Evolutionary conservation across 2,113 vertebrate species (phyloP), one percentile per base, ranked within the genome.

Genomic region (Caloenas nicobarica): DNA sequence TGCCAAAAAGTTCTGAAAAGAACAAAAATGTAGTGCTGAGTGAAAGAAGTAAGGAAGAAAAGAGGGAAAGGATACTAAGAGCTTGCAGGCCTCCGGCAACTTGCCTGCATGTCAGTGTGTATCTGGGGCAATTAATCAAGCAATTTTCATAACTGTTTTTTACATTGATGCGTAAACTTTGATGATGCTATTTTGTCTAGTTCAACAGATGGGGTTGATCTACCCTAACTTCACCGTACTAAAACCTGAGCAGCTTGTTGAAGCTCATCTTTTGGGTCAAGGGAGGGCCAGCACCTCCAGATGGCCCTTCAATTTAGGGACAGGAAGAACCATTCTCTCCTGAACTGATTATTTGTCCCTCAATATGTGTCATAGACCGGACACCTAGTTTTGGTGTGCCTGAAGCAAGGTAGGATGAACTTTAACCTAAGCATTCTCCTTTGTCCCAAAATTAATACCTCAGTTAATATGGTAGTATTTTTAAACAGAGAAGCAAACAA

Each of bases 241-340:
- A 21, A 69, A 85, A 64, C 44, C 13, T 65, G 17, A 73, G 24
- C n/a, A 70, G 54, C 40, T 70, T 6, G 1, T 16, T 38, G 24
- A 88, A 93, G 36, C 24, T 81, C 1, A 5, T 69, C 31, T 60
- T 88, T 68, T 34, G 31, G 29, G 54, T 68, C 54, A 64, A 1
- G 31, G 56, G 51, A 60, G 38, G 42, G 12, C 25, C 65, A 91
- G 8, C 18, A 58, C 3, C 14, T 79, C 65, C 53, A 51, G 73
- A 64, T 5, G 0, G 0, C 4, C 15, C 19, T 10, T 74, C 5
- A 7, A 0, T 70, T 80, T 26, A 66, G 36, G 53, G 10, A 33
- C 8, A 81, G 29, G 68, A 86, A 81, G 64, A 71, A 46, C 19
- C 10, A 17, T n/a, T 50, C 19, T 34, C 34, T 70, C 23, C 76